phyloP scores from a whole-genome alignment of 1,140 invertebrate species.

The Drosophila nigrodunni region DNA sequence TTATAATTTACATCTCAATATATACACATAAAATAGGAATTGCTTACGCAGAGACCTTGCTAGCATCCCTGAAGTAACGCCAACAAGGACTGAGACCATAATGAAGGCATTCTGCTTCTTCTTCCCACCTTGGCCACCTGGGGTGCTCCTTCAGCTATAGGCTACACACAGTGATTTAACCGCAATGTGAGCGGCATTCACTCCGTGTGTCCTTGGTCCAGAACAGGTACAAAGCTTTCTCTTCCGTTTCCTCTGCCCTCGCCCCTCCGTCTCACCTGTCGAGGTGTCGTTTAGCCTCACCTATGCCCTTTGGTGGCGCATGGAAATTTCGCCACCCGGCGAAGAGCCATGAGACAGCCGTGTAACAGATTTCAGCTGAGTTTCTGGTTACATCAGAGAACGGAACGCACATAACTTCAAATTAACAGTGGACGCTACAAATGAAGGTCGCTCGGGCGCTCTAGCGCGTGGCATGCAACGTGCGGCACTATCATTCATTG shows the following conservation, averaged over 20 bases:
- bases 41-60: neutral
- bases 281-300: constrained; percentile 19
- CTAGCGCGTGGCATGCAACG: constrained; percentile 4
- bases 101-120: neutral
- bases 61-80: constrained; percentile 15
- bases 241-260: neutral
- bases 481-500: constrained; percentile 37
- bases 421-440: constrained; percentile 54
- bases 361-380: constrained; percentile 31
- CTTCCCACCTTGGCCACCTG: neutral
- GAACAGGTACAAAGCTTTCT: neutral
- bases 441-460: constrained; percentile 33
- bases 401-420: constrained; percentile 70
- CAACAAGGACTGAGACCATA: constrained; percentile 28
- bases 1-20: constrained; percentile 2
- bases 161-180: constrained; percentile 27
- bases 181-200: constrained; percentile 44
- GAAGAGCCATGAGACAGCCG: neutral
- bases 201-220: constrained; percentile 27
- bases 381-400: constrained; percentile 66
- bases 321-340: constrained; percentile 39
- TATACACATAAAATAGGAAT: constrained; percentile 1
- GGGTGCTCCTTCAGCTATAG: neutral
- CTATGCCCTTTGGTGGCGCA: constrained; percentile 37
- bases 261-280: neutral